phyloP scores from a whole-genome alignment of 2,888 invertebrate genomes.

The Platycnemis pennipes region DNA sequence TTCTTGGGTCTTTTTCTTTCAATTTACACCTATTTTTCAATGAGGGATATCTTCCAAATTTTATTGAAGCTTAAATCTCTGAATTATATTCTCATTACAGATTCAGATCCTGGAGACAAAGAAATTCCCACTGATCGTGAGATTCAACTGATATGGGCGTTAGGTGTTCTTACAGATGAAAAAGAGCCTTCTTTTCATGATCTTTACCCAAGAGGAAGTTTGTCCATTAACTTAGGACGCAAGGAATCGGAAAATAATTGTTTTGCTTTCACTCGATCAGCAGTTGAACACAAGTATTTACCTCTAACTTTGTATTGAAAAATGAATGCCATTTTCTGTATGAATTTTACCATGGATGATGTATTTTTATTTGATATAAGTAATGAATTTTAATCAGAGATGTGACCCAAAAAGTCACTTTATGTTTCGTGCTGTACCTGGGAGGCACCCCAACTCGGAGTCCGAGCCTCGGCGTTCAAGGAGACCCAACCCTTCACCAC shows the following conservation, averaged over 20 bases:
- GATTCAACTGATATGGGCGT: constrained; percentile 89
- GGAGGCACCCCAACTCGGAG: no score
- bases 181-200: constrained; percentile 92
- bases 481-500: no score
- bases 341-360: not conserved
- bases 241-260: constrained; percentile 86
- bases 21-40: constrained; percentile 21
- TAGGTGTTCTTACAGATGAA: constrained; percentile 88
- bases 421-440: no score
- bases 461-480: no score
- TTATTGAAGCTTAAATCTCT: not conserved
- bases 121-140: constrained; percentile 84
- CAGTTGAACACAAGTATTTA: constrained; percentile 75
- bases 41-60: not conserved
- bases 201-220: constrained; percentile 87
- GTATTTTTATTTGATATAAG: no score
- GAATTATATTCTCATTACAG: not conserved
- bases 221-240: constrained; percentile 85
- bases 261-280: constrained; percentile 84
- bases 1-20: not conserved
- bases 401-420: no score
- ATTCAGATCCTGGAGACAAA: constrained; percentile 87
- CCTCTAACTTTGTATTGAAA: not conserved
- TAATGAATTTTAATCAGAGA: no score
- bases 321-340: not conserved